Base-by-base conservation (phyloP, 64 coral and sea anemone genomes). In the Astreopora myriophthalma region DNA sequence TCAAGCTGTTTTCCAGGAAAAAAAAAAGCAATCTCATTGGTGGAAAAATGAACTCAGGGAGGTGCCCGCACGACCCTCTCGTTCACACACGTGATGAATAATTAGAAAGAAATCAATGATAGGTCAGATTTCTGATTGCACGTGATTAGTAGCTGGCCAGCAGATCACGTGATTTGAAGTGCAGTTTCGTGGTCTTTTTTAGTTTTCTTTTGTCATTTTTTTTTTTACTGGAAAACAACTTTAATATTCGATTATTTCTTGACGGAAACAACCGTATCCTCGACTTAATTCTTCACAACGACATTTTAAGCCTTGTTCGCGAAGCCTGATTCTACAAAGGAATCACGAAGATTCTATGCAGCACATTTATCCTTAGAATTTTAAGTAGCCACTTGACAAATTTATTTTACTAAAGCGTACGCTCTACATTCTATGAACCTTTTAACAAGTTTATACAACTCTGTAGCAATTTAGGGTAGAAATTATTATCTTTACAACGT, bases 401-500 rank as follows among this genome's bases (percentile, higher is more conserved):
- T 83, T 83, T 63, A 64, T 83, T 82, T 83, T 64, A 63, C 8
- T 4, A 83, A 83, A 63, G 34, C 52, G 79, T 83, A 83, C 32
- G 55, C 14, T 26, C 49, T 83, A 83, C 5, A 1, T 34, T 73
- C 19, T 73, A 34, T 36, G 8, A 25, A 48, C 26, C 16, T 26
- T 78, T 52, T 78, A 63, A 81, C 78, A 81, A 22, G 52, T 81
- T 36, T 62, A 80, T 62, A 64, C 57, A 83, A 83, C 55, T 38
- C 64, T 83, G 39, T 64, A 65, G 33, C 55, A 83, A 83, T 83
- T 83, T 64, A 38, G 31, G 33, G 79, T 83, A 83, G 31, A 83
- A 83, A 83, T 83, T 64, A 65, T 83, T 65, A 38, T 64, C 22
- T 80, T 58, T 83, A 83, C 79, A 83, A 64, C 79, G 79, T 37